A percentile compares a stretch with the other conserved stretches of the same genome.
phyloP scores from a whole-genome alignment of 2,888 invertebrate species.

The Ophion slaviceki region DNA sequence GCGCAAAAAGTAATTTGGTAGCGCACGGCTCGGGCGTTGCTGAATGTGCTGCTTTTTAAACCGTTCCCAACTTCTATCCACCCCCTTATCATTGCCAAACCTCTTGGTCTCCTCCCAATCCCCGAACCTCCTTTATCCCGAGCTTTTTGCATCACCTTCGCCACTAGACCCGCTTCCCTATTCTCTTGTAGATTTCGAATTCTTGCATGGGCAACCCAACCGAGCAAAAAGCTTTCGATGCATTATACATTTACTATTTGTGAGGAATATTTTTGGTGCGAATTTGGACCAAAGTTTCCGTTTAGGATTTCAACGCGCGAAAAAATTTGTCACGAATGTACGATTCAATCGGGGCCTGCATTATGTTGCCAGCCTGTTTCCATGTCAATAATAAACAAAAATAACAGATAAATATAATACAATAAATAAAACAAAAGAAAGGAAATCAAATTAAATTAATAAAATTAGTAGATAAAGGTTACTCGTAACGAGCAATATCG shows the following conservation, averaged over 20 bases:
- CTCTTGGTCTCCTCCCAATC: slow-evolving; percentile 4
- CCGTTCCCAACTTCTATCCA: slow-evolving; percentile 50
- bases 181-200: slow-evolving; percentile 31
- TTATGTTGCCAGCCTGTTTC: too few relatives aligned
- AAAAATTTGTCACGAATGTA: not conserved
- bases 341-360: not conserved
- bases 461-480: too few relatives aligned
- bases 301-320: not conserved
- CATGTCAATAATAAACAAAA: too few relatives aligned
- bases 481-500: too few relatives aligned
- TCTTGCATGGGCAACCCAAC: slow-evolving; percentile 36
- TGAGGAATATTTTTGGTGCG: not conserved
- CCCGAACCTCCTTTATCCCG: slow-evolving; percentile 3
- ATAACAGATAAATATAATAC: too few relatives aligned
- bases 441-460: too few relatives aligned
- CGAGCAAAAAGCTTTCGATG: slow-evolving; percentile 5
- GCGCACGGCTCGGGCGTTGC: slow-evolving; percentile 70
- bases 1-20: slow-evolving; percentile 75
- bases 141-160: slow-evolving; percentile 36
- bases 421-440: too few relatives aligned
- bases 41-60: slow-evolving; percentile 72
- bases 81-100: slow-evolving; percentile 37
- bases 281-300: slow-evolving; percentile 1
- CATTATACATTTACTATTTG: slow-evolving; percentile 16
- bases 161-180: slow-evolving; percentile 61